Evolutionary conservation across 1,140 invertebrate species (phyloP), one percentile per base, ranked within the genome.

Genomic region (Brachionus koreanus): DNA sequence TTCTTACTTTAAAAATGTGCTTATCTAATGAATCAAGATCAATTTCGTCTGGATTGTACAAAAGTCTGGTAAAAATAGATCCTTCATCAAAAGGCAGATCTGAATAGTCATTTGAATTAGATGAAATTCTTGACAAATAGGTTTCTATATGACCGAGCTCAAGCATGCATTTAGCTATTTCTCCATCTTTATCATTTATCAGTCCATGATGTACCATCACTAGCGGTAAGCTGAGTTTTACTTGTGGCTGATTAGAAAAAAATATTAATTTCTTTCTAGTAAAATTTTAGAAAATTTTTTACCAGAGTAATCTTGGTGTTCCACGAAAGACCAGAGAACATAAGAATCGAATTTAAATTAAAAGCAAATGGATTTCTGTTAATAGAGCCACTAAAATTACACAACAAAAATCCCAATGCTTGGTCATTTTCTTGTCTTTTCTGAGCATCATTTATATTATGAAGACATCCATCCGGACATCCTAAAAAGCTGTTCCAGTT

Each of bases 401-500:
- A 79, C 29, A 79, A 61, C 7, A 79, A 13, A 19, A 79, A 65
- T 13, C 76, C 76, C 5, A 65, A 16, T 57, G 76, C 46, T 39
- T 61, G 76, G 57, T 79, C 76, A 37, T 61, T 52, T 61, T 49
- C 33, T 42, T 61, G 35, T 29, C 74, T 23, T 29, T 79, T 57
- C 19, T 61, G 0, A 10, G 76, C 76, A 79, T 79, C 76, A 16
- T 79, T 61, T 37, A 79, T 79, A 16, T 79, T 79, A 35, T 61
- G 29, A 6, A 79, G 29, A 37, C 76, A 63, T 23, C 76, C 76
- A 65, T 79, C 76, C 7, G 76, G 49, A 65, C 76, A 79, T 0
- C 76, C 76, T 12, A 79, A 19, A 6, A 79, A 61, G 37, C 46
- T 79, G 37, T 79, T 79, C 76, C 76, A 79, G 35, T 79, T 79